Evolutionary conservation across 2,113 vertebrate species (phyloP).

Genomic region (Boleophthalmus pectinirostris): DNA sequence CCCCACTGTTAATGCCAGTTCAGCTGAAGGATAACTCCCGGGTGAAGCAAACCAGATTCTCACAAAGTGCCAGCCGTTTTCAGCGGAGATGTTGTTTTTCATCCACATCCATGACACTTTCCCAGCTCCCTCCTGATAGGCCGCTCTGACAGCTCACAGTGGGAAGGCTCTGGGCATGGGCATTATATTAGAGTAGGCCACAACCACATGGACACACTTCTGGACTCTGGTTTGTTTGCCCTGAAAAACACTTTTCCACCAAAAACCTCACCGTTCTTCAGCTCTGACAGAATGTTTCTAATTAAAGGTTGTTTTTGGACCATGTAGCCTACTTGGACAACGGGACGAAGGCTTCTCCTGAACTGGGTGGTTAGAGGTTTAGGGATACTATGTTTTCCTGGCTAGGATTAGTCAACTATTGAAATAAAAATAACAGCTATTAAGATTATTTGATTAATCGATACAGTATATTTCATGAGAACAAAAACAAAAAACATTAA

Average conservation of each 20-base stretch:
- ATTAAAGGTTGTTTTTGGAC: not conserved
- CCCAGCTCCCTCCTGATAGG: conserved; percentile 40
- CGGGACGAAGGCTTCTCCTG: conserved; percentile 17
- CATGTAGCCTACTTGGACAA: not conserved
- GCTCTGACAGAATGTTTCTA: conserved; percentile 14
- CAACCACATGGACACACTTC: conserved; percentile 22
- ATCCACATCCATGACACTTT: conserved; percentile 43
- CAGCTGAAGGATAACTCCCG: conserved; percentile 46
- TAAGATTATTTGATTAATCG: too few species aligned
- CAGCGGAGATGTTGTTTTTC: conserved; percentile 36
- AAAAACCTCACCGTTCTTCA: conserved; percentile 11
- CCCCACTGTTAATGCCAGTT: conserved; percentile 29
- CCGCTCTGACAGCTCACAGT: conserved; percentile 45
- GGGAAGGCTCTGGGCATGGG: conserved; percentile 33
- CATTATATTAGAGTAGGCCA: conserved; percentile 40
- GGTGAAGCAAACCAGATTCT: conserved; percentile 37
- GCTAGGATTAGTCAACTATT: conserved; percentile 28
- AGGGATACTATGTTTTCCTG: conserved; percentile 21
- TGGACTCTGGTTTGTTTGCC: conserved; percentile 10
- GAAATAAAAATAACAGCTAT: not conserved
- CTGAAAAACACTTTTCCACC: conserved; percentile 18
- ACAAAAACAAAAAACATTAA: too few species aligned
- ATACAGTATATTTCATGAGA: too few species aligned
- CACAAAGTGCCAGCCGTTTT: conserved; percentile 25
- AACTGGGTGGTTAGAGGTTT: conserved; percentile 26